These are phyloP conservation scores for Eremophila alpestris DNA, from an alignment of 2,797 vertebrate species.

Conservation along the genomic window DNA sequence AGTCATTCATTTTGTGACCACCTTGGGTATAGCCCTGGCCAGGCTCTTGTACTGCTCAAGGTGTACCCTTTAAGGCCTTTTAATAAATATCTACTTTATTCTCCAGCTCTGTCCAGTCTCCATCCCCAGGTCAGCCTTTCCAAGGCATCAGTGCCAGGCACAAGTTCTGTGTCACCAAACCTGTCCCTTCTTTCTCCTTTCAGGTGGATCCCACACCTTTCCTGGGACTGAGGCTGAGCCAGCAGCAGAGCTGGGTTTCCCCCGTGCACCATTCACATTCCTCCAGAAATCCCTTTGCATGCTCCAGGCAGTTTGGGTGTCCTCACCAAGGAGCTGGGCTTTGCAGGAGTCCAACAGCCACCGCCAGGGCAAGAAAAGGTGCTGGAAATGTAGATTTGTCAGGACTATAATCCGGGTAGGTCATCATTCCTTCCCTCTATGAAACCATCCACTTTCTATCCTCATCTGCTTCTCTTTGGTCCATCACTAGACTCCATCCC, in stretches of 20 bases:
- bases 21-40: neutral
- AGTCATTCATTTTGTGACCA: neutral
- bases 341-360: neutral
- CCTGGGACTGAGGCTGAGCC: neutral
- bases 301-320: neutral
- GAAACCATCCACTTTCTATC: neutral
- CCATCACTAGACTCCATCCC: neutral
- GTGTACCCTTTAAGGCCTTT: neutral
- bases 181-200: neutral
- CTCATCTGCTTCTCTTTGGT: neutral
- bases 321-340: neutral
- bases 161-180: neutral
- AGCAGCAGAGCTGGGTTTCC: neutral
- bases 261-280: neutral
- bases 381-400: neutral
- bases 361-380: neutral
- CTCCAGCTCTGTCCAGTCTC: neutral
- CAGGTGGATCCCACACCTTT: neutral
- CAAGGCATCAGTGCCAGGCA: neutral
- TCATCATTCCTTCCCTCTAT: neutral
- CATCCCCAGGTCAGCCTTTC: neutral
- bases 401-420: constrained; percentile 27
- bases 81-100: neutral
- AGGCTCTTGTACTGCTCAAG: neutral
- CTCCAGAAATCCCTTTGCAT: constrained; percentile 22